Percentiles rank a stretch among this genome's conserved stretches.
These are phyloP conservation scores for Procavia capensis DNA, from an alignment of 2,113 vertebrate genomes.

Conservation along the genomic window DNA sequence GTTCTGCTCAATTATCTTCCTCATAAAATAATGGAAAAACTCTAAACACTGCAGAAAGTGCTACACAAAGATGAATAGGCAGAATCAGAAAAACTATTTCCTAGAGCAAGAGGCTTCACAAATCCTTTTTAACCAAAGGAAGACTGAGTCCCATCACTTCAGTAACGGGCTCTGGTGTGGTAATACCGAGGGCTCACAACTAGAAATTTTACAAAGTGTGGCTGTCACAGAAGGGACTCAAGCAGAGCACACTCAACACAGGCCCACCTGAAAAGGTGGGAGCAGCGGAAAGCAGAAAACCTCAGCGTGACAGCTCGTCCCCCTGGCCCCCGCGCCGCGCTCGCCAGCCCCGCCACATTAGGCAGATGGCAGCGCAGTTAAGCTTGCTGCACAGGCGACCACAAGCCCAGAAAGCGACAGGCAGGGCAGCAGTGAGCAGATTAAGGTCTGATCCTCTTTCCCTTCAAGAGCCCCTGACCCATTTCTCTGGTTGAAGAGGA, in stretches of 20 bases:
- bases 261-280: background rate
- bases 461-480: slow-evolving; percentile 60
- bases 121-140: background rate
- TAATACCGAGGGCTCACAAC: background rate
- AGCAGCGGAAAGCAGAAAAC: background rate
- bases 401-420: background rate
- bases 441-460: slow-evolving; percentile 59
- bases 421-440: slow-evolving; percentile 1
- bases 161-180: background rate
- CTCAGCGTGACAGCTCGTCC: background rate
- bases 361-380: slow-evolving; percentile 60
- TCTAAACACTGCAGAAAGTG: background rate
- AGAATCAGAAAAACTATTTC: slow-evolving; percentile 22
- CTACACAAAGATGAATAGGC: background rate
- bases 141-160: background rate
- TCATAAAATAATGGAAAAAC: background rate
- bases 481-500: slow-evolving; percentile 50
- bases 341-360: background rate
- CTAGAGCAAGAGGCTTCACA: slow-evolving; percentile 1
- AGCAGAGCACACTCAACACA: background rate
- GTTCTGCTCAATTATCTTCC: background rate
- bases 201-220: too few relatives aligned
- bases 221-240: background rate
- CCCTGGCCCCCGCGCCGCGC: fast-evolving
- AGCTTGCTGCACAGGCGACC: background rate